These are phyloP conservation scores for Apodemus speciosus DNA, from an alignment of 2,113 vertebrate genomes.

Conservation along the genomic window DNA sequence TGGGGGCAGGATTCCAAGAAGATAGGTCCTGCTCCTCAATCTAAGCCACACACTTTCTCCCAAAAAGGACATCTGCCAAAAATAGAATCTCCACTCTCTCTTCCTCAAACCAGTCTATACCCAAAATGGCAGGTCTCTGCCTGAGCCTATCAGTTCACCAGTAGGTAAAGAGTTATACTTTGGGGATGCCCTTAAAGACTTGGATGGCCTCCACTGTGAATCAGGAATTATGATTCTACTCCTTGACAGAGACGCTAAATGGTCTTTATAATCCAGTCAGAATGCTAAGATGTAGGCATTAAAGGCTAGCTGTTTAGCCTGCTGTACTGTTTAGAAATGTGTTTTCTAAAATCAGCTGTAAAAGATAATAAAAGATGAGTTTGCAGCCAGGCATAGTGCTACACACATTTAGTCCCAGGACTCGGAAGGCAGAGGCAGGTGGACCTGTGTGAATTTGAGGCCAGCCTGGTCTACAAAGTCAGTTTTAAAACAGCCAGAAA, in stretches of 20 bases:
- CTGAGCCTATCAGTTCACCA: neutral
- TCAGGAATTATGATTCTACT: neutral
- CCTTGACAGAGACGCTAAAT: neutral
- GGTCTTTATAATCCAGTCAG: constrained; percentile 20
- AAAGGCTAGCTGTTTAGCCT: neutral
- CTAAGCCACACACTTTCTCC: neutral
- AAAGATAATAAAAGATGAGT: neutral
- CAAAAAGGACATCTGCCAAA: neutral
- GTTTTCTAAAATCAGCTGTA: constrained; percentile 47
- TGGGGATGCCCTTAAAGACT: neutral
- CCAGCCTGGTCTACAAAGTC: neutral
- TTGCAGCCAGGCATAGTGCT: neutral
- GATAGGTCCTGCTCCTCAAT: neutral
- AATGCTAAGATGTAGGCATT: neutral
- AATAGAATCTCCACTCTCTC: neutral
- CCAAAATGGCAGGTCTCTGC: neutral
- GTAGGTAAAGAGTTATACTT: neutral
- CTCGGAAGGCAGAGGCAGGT: neutral
- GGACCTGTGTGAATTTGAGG: neutral
- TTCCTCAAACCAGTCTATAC: neutral
- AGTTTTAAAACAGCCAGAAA: neutral
- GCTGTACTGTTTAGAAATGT: neutral
- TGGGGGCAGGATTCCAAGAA: neutral
- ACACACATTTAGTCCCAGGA: neutral
- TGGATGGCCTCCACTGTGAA: neutral